Evolutionary conservation across 2,888 invertebrate species (phyloP).

Genomic region (Plebejus melissa): DNA sequence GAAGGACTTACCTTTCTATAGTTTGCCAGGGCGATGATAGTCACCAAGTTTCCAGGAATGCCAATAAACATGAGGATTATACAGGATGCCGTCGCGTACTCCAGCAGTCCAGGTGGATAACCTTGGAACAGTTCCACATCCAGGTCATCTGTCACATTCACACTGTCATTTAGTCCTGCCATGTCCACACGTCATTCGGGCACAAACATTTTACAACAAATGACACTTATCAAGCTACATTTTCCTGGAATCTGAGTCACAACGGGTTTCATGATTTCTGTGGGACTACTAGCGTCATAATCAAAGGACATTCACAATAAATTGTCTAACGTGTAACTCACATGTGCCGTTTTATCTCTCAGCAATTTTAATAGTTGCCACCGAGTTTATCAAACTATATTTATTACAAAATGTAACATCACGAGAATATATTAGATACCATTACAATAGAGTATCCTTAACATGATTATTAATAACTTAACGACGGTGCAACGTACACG

Average conservation of each 20-base stretch:
- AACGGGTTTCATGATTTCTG: constrained; percentile 15
- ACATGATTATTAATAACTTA: background rate
- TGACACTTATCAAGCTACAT: constrained; percentile 47
- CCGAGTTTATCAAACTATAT: background rate
- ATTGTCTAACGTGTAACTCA: background rate
- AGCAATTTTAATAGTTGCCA: constrained; percentile 21
- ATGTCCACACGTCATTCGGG: constrained; percentile 43
- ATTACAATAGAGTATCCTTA: background rate
- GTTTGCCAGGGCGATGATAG: constrained; percentile 85
- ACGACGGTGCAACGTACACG: background rate
- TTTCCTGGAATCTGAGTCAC: constrained; percentile 51
- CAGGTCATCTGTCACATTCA: constrained; percentile 47
- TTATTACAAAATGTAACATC: background rate
- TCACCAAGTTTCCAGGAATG: constrained; percentile 88
- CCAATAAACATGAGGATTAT: constrained; percentile 86
- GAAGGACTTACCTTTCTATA: constrained; percentile 83
- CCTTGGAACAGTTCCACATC: constrained; percentile 79
- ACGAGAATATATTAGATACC: background rate
- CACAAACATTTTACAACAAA: constrained; percentile 53
- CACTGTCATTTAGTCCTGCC: constrained; percentile 29
- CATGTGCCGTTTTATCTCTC: constrained; percentile 1
- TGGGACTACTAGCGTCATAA: constrained; percentile 19
- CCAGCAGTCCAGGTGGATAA: constrained; percentile 82
- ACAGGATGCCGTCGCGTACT: constrained; percentile 85
- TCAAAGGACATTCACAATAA: constrained; percentile 9